Conservation (phyloP, 1,140 invertebrate genomes). For the Stegodyphus dumicola region DNA sequence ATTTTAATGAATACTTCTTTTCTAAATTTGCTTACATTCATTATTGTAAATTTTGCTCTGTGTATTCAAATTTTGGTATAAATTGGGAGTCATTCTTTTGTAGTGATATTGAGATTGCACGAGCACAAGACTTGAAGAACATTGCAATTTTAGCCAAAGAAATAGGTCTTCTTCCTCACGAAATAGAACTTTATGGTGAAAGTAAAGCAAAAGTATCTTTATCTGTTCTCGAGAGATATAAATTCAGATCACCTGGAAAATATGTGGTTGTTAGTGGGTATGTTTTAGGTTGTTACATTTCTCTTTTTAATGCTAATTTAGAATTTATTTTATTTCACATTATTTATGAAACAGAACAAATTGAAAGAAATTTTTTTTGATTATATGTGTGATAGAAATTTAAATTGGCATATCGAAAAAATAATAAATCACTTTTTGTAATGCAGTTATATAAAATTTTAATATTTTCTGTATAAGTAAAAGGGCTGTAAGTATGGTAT, state of each 20-base stretch:
- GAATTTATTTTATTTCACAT: conserved; percentile 51
- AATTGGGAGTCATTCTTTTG: background rate
- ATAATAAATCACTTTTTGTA: too few relatives aligned
- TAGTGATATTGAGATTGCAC: conserved; percentile 90
- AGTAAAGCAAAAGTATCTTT: conserved; percentile 97
- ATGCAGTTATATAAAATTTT: too few relatives aligned
- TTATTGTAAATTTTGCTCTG: too few relatives aligned
- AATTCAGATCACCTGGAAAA: conserved; percentile 80
- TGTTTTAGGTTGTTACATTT: conserved; percentile 63
- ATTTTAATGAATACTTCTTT: too few relatives aligned
- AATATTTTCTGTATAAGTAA: too few relatives aligned
- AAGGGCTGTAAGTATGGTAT: too few relatives aligned
- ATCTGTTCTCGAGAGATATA: conserved; percentile 81
- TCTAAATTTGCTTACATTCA: too few relatives aligned
- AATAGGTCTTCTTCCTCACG: conserved; percentile 83
- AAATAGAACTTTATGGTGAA: conserved; percentile 90
- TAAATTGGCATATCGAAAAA: too few relatives aligned
- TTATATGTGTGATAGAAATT: too few relatives aligned
- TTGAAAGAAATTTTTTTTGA: too few relatives aligned
- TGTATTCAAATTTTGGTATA: too few relatives aligned
- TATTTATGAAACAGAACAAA: too few relatives aligned
- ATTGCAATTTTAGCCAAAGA: conserved; percentile 83
- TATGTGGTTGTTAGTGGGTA: conserved; percentile 96
- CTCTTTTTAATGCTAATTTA: background rate
- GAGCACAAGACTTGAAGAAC: conserved; percentile 87